Base-by-base conservation (phyloP, 2,797 vertebrate species). In the Alauda arvensis region DNA sequence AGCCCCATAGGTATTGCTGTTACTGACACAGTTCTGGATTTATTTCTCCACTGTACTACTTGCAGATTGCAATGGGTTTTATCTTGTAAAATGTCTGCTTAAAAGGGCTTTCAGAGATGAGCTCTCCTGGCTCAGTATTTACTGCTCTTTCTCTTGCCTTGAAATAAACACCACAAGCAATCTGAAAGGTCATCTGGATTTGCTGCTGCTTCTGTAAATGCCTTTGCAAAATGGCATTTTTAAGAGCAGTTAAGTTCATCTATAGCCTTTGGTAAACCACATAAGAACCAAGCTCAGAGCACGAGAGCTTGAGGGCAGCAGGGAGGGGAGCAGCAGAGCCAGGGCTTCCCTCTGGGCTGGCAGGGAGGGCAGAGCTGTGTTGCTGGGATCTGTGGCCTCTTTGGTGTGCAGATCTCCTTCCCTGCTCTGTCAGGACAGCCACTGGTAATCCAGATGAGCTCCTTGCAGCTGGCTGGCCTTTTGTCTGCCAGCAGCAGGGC, bases 111-210 rank as follows among this genome's bases (percentile, higher is more conserved):
- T 85, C 80, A 84, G 84, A 90, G 79, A 92, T 61, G 75, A 90
- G 65, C 33, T 87, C 29, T 87, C 60, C 83, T 75, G 65, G 83
- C 85, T 91, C 53, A 31, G 63, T 85, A 78, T 87, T 85, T 81
- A 83, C 23, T 48, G 77, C 77, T 88, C 72, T 87, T 90, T 78
- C 5, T 9, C 46, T 67, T 88, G 81, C 67, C 72, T 89, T 85
- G 83, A 89, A 91, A 95, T 78, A 88, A 93, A 86, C 83, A 85
- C 83, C 10, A 1, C 69, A 87, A 89, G 85, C 85, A 63, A 70
- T 93, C 79, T 85, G 76, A 93, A 91, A 93, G 93, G 88, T 94
- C 92, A 91, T 74, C 72, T 49, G 33, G 42, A 82, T 89, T 94
- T 76, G 57, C 62, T 75, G 39, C 68, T 66, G 66, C 88, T 74